Evolutionary conservation across 2,113 vertebrate genomes (phyloP), one percentile per base, ranked within the genome.

Genomic region (Poeciliopsis retropinna): DNA sequence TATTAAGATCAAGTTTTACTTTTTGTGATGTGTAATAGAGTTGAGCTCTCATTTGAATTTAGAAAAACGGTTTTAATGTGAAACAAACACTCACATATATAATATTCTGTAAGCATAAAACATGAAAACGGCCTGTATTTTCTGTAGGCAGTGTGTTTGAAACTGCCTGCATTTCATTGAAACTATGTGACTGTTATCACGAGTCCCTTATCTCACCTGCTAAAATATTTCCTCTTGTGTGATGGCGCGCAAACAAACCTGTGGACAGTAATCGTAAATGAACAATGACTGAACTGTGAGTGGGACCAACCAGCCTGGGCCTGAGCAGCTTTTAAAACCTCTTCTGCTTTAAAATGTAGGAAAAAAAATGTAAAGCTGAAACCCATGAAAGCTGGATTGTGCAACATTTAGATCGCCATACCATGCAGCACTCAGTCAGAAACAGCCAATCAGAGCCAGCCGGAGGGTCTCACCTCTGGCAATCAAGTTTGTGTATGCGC

Each of bases 161-260:
- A 57, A 25, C 5, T n/a, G 51, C 51, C 25, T 25, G 51, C 22
- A 57, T 64, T 75, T 12, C 10, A 28, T 4, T 22, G 32, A 47
- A 22, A 60, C 62, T n/a, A 32, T 76, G 37, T 41, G 64, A 51
- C 41, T 65, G 30, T 74, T 75, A 60, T 54, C 29, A 41, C 0
- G n/a, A 67, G 27, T 66, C 64, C 2, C 57, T 83, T 81, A 79
- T 83, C 81, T 66, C 31, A 64, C 7, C 28, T 70, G 61, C 79
- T 70, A 32, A 78, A 39, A 25, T 12, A 29, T 80, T 75, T 82
- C 81, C 47, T 27, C 64, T 75, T 60, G 70, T 22, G 47, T 70
- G 63, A 74, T n/a, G 61, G 60, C 25, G 10, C 9, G 60, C 72
- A 78, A 85, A 83, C 78, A 77, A 34, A 57, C 3, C 32, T 44